A percentile compares a stretch with the other conserved stretches of the same genome.
Evolutionary conservation across 2,888 invertebrate species (phyloP).

Genomic region (Spodoptera littoralis): DNA sequence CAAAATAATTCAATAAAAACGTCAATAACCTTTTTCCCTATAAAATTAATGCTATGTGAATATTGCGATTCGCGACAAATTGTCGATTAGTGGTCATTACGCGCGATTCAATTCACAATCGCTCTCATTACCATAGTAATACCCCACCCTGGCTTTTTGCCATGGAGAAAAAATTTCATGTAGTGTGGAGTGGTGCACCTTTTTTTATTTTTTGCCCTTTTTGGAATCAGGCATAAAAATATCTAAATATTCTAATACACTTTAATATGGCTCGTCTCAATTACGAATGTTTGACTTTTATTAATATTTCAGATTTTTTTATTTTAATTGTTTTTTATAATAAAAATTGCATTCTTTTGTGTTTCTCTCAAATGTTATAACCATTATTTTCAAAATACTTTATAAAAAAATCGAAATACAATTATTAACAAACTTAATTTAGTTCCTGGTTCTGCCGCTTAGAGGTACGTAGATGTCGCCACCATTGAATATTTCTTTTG

Average conservation of each 20-base stretch:
- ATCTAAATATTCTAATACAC: too few relatives aligned
- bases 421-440: background rate
- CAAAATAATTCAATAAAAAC: too few relatives aligned
- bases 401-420: background rate
- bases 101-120: slow-evolving; percentile 52
- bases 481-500: background rate
- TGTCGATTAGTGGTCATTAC: slow-evolving; percentile 61
- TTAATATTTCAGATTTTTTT: too few relatives aligned
- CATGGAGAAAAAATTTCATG: slow-evolving; percentile 33
- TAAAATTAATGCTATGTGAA: slow-evolving; percentile 9
- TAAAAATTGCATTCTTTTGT: too few relatives aligned
- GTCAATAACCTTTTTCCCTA: too few relatives aligned
- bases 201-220: too few relatives aligned
- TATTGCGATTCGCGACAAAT: slow-evolving; percentile 53
- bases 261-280: too few relatives aligned
- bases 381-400: too few relatives aligned
- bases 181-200: background rate
- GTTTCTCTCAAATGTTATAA: too few relatives aligned
- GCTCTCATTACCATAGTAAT: slow-evolving; percentile 59
- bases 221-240: too few relatives aligned
- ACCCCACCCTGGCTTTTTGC: slow-evolving; percentile 51
- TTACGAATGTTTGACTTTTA: too few relatives aligned
- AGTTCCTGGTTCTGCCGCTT: slow-evolving; percentile 8
- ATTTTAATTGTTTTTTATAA: too few relatives aligned
- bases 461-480: slow-evolving; percentile 1